These are phyloP conservation scores for Clarias magur DNA, from an alignment of 2,113 vertebrate genomes.

Conservation along the genomic window DNA sequence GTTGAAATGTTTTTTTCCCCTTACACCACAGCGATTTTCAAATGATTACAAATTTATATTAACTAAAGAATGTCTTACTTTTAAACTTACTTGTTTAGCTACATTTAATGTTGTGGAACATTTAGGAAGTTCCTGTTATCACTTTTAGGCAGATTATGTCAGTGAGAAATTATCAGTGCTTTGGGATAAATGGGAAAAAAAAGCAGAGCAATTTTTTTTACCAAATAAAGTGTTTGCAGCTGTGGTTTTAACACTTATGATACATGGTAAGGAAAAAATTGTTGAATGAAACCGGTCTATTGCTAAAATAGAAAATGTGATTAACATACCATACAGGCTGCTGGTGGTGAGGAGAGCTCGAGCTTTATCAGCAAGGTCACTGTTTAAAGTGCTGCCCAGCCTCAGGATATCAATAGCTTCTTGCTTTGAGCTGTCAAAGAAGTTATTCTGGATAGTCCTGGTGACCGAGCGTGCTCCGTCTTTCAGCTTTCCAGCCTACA, in stretches of 20 bases:
- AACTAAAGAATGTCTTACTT: background rate
- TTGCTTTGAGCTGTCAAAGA: slow-evolving; percentile 99
- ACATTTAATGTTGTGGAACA: background rate
- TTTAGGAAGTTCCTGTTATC: background rate
- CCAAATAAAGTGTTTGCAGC: background rate
- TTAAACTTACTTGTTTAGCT: background rate
- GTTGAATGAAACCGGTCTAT: background rate
- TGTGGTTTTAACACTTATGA: background rate
- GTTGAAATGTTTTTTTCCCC: background rate
- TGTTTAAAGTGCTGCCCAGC: slow-evolving; percentile 96
- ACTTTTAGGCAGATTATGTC: too few relatives aligned
- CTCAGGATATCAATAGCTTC: slow-evolving; percentile 97
- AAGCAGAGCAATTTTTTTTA: background rate
- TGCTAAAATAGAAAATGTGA: background rate
- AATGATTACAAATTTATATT: background rate
- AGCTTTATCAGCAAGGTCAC: slow-evolving; percentile 97
- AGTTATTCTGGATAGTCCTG: slow-evolving; percentile 99
- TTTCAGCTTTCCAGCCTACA: slow-evolving; percentile 94
- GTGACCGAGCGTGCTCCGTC: slow-evolving; percentile 97
- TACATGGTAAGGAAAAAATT: background rate
- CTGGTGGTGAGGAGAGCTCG: slow-evolving; percentile 95
- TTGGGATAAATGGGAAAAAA: background rate
- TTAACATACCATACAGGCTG: slow-evolving; percentile 88
- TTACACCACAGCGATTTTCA: background rate
- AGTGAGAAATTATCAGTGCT: background rate